Base-by-base conservation (phyloP, 2,113 vertebrate species). In the Electrona antarctica region DNA sequence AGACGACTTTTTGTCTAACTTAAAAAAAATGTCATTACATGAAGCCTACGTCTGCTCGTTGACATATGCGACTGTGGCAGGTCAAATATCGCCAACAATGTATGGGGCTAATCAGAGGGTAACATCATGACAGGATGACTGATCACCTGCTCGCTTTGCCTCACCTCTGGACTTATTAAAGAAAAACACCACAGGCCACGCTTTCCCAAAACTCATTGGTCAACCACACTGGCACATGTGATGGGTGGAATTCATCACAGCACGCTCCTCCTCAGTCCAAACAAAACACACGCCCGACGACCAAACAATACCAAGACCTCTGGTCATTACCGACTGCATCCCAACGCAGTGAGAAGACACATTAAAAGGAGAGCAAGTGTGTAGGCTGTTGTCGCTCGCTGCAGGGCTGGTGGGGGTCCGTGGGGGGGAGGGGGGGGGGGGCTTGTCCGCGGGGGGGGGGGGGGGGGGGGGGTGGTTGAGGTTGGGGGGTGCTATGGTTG, bases 141-240 rank as follows among this genome's bases (percentile, higher is more conserved):
- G 84, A 92, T 92, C 68, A 50, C 69, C 61, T 76, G 78, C 80
- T 88, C 79, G 71, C 75, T 83, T 86, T 88, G 78, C 84, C 72
- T 87, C 87, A 89, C 88, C 87, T 90, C 87, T 87, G 80, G 84
- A 90, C 85, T 86, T 91, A 92, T 92, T 90, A 90, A 90, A 92
- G 84, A 84, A 87, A 87, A 92, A 90, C 88, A 89, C 85, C 83
- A 87, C 75, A 61, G 86, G 84, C 84, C 63, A 67, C 15, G 65
- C 70, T 75, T 67, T 74, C 77, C 71, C 77, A 80, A 66, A 79
- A 82, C 69, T 77, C 87, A 88, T 84, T 87, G 87, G 87, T 88
- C 84, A 87, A 79, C 81, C 80, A 71, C 70, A 64, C 49, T 48
- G 80, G 73, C 72, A 73, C 71, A 73, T 64, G 75, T 85, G 85